Percentiles rank a stretch among this genome's conserved stretches.
These are phyloP conservation scores for Callorhinus ursinus DNA, from an alignment of 2,113 vertebrate genomes.

Conservation along the genomic window DNA sequence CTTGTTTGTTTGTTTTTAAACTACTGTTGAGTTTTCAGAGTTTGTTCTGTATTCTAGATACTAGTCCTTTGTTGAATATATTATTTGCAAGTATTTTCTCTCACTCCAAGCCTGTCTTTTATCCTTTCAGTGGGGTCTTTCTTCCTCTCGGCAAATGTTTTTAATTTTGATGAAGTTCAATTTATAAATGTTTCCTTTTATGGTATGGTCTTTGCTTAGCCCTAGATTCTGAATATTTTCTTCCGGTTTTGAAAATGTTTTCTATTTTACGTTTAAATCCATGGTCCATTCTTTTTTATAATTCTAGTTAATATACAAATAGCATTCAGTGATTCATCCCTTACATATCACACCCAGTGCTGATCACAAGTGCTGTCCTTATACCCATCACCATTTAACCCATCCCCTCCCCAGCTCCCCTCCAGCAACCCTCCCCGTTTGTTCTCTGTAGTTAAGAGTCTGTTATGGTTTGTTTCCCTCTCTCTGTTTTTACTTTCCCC, in stretches of 20 bases:
- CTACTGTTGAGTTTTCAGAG: background rate
- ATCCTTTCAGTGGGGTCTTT: background rate
- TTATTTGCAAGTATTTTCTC: background rate
- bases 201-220: background rate
- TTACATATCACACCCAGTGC: too few species aligned
- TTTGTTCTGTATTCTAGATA: background rate
- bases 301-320: background rate
- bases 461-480: background rate
- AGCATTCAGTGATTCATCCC: background rate
- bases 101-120: background rate
- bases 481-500: too few species aligned
- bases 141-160: background rate
- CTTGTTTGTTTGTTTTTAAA: background rate
- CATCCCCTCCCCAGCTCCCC: too few species aligned
- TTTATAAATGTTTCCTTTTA: conserved; percentile 29
- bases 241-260: background rate
- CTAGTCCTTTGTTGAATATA: background rate
- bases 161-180: conserved; percentile 1
- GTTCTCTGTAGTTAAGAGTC: background rate
- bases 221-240: background rate
- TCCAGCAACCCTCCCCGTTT: background rate
- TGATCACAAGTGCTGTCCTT: too few species aligned
- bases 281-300: background rate
- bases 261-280: background rate
- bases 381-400: too few species aligned